Base-by-base conservation (phyloP, 2,888 invertebrate species). In the Tiliacea aurago region DNA sequence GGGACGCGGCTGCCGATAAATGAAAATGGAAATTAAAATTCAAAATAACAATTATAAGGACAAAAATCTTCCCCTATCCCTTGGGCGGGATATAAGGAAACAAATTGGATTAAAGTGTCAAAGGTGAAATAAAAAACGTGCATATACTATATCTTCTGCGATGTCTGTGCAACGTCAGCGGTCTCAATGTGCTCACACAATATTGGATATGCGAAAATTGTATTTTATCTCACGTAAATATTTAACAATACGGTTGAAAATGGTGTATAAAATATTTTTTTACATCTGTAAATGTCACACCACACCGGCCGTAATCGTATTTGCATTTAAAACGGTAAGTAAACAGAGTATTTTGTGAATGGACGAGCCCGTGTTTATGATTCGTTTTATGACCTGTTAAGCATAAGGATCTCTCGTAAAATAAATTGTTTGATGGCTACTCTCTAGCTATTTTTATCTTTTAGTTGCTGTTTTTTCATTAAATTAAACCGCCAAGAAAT, bases 41-140 rank as follows among this genome's bases (percentile, higher is more conserved):
- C 92, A 91, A 93, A 94, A 94, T 93, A 93, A 95, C 93, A 95
- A 96, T 96, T 95, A 96, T 95, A 92, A 94, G 90, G 91, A 92
- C 87, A 91, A 93, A 90, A 92, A 91, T 93, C 91, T 92, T 92
- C 93, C 95, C 95, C 94, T 83, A 87, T 95, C 96, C 95, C 95
- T 82, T 83, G 95, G 94, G 96, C 88, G 88, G 90, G 87, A 94
- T 95, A 92, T 90, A 94, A 94, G 93, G 90, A 94, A 95, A 95
- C 95, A 95, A 96, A 96, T 96, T 96, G 94, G 95, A 96, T 96
- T 96, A 95, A 95, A 95, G 92, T 96, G 95, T 96, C 96, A 96
- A 96, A 96, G 96, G 95, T 96, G 94, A 95, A 94, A 96, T 95
- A 95, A 95, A 95, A 96, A 95, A 95, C 86, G 89, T 88, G 91